phyloP scores from a whole-genome alignment of 2,113 vertebrate species.

The Shinisaurus crocodilurus region DNA sequence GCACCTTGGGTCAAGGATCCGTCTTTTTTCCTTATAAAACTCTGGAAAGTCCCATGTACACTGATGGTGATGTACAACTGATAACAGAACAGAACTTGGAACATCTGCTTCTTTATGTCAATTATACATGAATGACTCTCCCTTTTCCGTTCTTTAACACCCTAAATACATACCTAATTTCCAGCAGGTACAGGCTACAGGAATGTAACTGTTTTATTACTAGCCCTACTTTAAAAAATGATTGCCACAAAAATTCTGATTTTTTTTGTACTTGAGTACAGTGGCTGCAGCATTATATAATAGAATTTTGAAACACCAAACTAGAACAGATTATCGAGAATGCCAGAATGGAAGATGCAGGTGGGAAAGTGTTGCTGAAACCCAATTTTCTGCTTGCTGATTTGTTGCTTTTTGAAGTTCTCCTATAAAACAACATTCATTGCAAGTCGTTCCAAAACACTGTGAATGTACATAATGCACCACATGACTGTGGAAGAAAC shows the following conservation, averaged over 20 bases:
- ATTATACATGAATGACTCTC: not conserved
- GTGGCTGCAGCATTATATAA: not conserved
- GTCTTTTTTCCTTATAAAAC: not conserved
- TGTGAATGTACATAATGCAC: not conserved
- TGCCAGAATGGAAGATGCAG: not conserved
- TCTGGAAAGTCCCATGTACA: not conserved
- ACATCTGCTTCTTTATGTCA: not conserved
- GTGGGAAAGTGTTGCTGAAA: not conserved
- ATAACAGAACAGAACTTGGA: not conserved
- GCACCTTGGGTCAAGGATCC: not conserved
- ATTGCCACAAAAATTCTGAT: slow-evolving; percentile 4
- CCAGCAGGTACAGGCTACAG: not conserved
- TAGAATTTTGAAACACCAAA: not conserved
- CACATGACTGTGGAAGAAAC: not conserved
- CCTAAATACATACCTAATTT: not conserved
- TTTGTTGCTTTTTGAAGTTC: not conserved
- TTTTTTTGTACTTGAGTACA: not conserved
- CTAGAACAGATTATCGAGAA: not conserved
- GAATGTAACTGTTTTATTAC: not conserved
- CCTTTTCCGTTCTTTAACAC: not conserved
- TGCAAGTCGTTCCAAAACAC: not conserved
- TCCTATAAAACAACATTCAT: not conserved
- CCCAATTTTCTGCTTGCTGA: not conserved
- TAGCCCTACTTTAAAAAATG: not conserved
- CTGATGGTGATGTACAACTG: not conserved